Percentiles rank a stretch among this genome's conserved stretches.
phyloP scores from a whole-genome alignment of 2,797 vertebrate genomes.

The Gallinago stenura region DNA sequence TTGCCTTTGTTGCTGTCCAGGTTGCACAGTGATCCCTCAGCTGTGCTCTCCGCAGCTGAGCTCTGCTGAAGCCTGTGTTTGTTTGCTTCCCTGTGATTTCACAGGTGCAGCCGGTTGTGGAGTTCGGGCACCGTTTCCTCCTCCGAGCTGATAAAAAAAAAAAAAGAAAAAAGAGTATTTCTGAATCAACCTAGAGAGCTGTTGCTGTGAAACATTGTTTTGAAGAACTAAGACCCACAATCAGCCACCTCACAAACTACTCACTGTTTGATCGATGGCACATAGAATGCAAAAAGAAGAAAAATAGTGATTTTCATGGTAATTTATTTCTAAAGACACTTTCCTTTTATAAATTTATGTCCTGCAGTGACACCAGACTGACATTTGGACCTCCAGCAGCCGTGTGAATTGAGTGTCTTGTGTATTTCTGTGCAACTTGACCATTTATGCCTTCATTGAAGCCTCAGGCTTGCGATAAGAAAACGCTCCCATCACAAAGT shows the following conservation, averaged over 20 bases:
- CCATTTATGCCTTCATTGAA: rapidly evolving
- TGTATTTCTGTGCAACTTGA: not conserved
- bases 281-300: not conserved
- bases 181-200: not conserved
- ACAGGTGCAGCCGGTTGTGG: not conserved
- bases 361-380: not conserved
- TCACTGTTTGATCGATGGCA: not conserved
- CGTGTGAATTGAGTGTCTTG: not conserved
- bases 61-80: not conserved
- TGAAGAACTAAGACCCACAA: not conserved
- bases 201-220: not conserved
- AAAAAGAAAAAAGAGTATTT: not conserved
- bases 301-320: not conserved
- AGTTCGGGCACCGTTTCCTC: not conserved
- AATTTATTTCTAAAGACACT: not conserved
- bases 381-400: not conserved
- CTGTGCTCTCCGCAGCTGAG: not conserved
- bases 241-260: not conserved
- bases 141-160: not conserved
- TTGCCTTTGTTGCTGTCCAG: not conserved
- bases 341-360: not conserved
- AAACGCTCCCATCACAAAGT: not conserved
- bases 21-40: not conserved
- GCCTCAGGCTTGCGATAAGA: no score
- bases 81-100: not conserved